Evolutionary conservation across 2,888 invertebrate genomes (phyloP), one percentile per base, ranked within the genome.

Genomic region (Cerceris ruficornis): DNA sequence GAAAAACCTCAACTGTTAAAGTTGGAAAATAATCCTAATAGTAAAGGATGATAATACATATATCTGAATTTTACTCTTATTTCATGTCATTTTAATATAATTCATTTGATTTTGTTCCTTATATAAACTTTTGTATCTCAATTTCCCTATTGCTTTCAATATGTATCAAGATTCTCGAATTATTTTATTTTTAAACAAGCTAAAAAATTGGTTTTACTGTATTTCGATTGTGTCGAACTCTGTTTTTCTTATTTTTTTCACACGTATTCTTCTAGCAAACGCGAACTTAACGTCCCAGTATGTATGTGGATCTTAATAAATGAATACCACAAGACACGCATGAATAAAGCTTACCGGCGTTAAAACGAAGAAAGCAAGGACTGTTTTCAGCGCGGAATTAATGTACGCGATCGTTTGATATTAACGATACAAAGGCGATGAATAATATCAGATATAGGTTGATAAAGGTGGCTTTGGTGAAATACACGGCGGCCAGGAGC

Each of bases 401-500:
- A 65, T 65, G 55, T 55, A 55, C 65, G 55, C n/a, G 55, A 65
- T 65, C 65, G 15, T 54, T 54, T 65, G 65, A 65, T 65, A 64
- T 59, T 15, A 15, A 17, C 6, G 67, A 28, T 14, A 52, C 50
- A 50, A 79, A 69, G 13, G 64, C 65, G 49, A 57, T 13, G 55
- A 58, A 28, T 49, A 58, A 65, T 54, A 39, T 39, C 46, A 39
- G 65, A 62, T 70, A 61, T 65, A 74, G 74, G 65, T 62, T 49
- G 70, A 58, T 61, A 70, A 74, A 74, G 58, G 67, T 64, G 17
- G 72, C 66, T 1, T 42, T 65, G 75, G 57, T 78, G 78, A 80
- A 78, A 75, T 70, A 77, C 66, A 70, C 55, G 61, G 73, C 73
- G 61, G 54, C 41, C 61, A 61, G 65, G 57, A 49, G 73, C 62